phyloP scores from a whole-genome alignment of 2,797 vertebrate genomes.

The Tokudaia muenninki region DNA sequence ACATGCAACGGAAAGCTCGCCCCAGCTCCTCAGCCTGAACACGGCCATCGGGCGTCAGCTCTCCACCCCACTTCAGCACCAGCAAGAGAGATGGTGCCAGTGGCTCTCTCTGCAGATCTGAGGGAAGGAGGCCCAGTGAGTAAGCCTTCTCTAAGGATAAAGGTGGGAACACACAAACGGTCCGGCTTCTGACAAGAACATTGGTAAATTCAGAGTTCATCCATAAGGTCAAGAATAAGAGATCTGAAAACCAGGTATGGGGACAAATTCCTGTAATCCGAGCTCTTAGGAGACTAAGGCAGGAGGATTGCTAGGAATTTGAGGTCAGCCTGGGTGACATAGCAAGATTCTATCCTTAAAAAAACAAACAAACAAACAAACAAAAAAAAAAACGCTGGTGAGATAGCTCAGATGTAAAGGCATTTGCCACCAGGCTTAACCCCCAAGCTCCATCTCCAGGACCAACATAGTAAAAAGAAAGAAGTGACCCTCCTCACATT shows the following conservation, averaged over 20 bases:
- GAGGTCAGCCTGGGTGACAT: neutral
- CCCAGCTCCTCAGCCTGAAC: constrained; percentile 98
- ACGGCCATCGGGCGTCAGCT: constrained; percentile 95
- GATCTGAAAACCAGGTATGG: neutral
- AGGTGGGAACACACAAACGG: neutral
- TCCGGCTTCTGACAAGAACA: constrained; percentile 9
- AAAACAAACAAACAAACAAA: no score
- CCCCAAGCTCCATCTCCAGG: neutral
- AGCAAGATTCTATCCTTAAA: neutral
- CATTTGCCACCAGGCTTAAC: neutral
- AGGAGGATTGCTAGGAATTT: neutral
- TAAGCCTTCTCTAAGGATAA: neutral
- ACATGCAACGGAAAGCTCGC: constrained; percentile 97
- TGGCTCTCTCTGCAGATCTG: constrained; percentile 92
- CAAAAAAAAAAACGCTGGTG: no score
- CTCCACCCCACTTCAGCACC: constrained; percentile 98
- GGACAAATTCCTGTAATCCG: neutral
- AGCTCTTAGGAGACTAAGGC: neutral
- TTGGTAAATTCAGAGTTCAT: neutral
- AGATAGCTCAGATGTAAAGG: neutral
- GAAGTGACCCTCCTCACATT: neutral
- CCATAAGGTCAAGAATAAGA: constrained; percentile 45
- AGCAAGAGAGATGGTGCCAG: constrained; percentile 92
- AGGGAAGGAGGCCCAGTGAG: constrained; percentile 60
- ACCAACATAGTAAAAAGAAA: neutral